Percentiles rank a stretch among this genome's conserved stretches.
Evolutionary conservation across 2,113 vertebrate genomes (phyloP).

Genomic region (Collichthys lucidus): DNA sequence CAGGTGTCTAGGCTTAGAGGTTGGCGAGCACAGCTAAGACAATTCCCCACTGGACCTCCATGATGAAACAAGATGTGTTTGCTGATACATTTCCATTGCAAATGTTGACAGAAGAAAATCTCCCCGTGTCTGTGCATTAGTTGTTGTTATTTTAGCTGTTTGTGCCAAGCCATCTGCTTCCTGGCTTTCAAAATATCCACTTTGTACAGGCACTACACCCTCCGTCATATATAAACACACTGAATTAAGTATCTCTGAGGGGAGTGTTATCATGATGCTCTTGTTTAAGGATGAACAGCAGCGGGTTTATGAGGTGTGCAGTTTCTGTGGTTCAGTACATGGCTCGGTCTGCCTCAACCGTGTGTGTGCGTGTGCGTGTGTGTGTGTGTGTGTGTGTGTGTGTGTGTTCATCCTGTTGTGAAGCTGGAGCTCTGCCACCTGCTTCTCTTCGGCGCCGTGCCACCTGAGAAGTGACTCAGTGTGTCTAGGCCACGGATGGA

Average conservation of each 20-base stretch:
- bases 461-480: slow-evolving; percentile 73
- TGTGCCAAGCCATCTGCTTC: slow-evolving; percentile 29
- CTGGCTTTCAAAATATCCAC: slow-evolving; percentile 21
- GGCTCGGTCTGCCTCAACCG: background rate
- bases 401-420: slow-evolving; percentile 13
- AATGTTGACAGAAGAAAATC: slow-evolving; percentile 4
- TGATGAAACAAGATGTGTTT: background rate
- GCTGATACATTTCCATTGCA: background rate
- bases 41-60: background rate
- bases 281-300: slow-evolving; percentile 16
- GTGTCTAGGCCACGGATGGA: slow-evolving; percentile 62
- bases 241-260: background rate
- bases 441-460: slow-evolving; percentile 45
- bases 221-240: background rate
- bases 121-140: background rate
- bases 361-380: background rate
- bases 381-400: slow-evolving; percentile 24
- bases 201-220: slow-evolving; percentile 8
- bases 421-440: slow-evolving; percentile 60
- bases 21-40: background rate
- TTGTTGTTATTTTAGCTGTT: slow-evolving; percentile 14
- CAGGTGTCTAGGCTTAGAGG: background rate
- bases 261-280: background rate
- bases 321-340: background rate
- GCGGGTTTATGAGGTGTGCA: background rate